Evolutionary conservation across 1,140 invertebrate species (phyloP), one percentile per base, ranked within the genome.

Genomic region (Cyclargus thomasi): DNA sequence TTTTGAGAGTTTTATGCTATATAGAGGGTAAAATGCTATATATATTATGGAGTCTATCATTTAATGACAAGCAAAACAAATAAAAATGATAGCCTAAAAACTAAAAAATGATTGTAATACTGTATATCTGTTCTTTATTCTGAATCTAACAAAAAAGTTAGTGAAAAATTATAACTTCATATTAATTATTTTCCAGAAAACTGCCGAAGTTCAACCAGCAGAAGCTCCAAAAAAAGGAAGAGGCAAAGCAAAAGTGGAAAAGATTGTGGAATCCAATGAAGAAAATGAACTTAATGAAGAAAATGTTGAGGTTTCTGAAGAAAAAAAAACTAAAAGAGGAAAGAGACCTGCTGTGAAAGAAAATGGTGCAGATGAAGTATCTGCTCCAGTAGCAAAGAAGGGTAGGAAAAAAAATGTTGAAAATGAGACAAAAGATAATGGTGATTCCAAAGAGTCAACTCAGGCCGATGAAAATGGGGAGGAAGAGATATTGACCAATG

Each of bases 211-310:
- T 59, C 87, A 87, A 78, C 67, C 76, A 66, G 67, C 77, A 64
- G 83, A 85, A 67, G 82, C 69, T 64, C 77, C 85, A 20, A 82
- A 83, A 71, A 89, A 88, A 70, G 79, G 81, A n/a, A 79, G 79
- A 74, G 82, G 85, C 0, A 90, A 86, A 73, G 76, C 74, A 22
- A 89, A 89, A 75, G 75, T 69, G 64, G 39, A 47, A 47, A 47
- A 47, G 14, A 68, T 78, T 62, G 64, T 73, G 67, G 83, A 83
- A 63, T 68, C 69, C 57, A 80, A 83, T 53, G 57, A 68, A 21
- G 69, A 81, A 22, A 72, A 71, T 65, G 81, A 82, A 67, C 57
- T 47, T 64, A 81, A 81, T 39, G 75, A 75, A 66, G 82, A 83
- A 67, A 78, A 82, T 65, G 64, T 68, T 66, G 16, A 74, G 63